These are phyloP conservation scores for Pseudomyrmex sp. DNA, from an alignment of 1,140 invertebrate species.

Conservation along the genomic window DNA sequence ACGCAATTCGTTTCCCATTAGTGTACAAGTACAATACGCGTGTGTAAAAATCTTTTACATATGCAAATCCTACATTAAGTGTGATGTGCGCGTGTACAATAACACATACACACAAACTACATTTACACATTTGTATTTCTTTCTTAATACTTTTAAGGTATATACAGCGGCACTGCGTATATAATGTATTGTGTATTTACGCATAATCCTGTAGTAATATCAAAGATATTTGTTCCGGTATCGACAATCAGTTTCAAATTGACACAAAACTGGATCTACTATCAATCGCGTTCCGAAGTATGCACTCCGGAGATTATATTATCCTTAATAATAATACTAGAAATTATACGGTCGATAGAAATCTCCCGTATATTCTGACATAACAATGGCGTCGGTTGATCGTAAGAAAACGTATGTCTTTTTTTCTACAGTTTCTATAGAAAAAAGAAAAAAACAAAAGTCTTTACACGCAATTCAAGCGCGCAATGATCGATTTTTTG, in stretches of 20 bases:
- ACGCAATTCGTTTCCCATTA: too few species aligned
- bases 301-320: neutral
- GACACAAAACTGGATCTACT: conserved; percentile 60
- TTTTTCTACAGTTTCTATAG: too few species aligned
- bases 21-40: too few species aligned
- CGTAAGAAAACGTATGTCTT: conserved; percentile 10
- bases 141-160: conserved; percentile 54
- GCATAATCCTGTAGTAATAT: conserved; percentile 72
- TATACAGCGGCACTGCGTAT: conserved; percentile 65
- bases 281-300: neutral
- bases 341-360: conserved; percentile 10
- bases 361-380: conserved; percentile 20
- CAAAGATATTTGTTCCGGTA: conserved; percentile 71
- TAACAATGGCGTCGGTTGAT: conserved; percentile 10
- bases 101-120: neutral
- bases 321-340: conserved; percentile 9
- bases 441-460: conserved; percentile 6
- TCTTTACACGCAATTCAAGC: neutral
- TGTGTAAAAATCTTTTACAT: conserved; percentile 7
- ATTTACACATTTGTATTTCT: conserved; percentile 47
- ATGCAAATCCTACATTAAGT: conserved; percentile 54
- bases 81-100: conserved; percentile 37
- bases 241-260: conserved; percentile 74
- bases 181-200: conserved; percentile 70
- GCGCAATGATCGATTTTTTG: neutral